Evolutionary conservation across 2,113 vertebrate species (phyloP).

Genomic region (Cnemophilus loriae): DNA sequence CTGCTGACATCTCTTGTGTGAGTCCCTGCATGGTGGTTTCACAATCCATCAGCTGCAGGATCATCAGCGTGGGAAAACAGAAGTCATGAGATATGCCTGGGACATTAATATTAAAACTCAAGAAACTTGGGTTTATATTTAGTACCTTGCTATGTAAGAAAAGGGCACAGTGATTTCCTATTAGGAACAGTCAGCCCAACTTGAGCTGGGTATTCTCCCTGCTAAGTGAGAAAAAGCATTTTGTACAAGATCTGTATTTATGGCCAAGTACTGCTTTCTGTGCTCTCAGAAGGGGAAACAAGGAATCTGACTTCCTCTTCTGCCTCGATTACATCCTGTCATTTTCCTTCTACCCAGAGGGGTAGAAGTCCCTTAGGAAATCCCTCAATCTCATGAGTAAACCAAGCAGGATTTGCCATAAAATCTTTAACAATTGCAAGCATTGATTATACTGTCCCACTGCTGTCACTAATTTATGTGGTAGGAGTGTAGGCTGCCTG

Average conservation of each 20-base stretch:
- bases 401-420: background rate
- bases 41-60: background rate
- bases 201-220: fast-evolving
- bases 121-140: background rate
- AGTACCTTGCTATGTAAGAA: background rate
- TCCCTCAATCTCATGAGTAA: background rate
- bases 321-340: background rate
- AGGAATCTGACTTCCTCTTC: background rate
- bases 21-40: background rate
- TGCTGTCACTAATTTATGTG: background rate
- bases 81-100: slow-evolving; percentile 18
- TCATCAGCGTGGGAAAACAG: slow-evolving; percentile 12
- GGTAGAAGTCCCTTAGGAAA: background rate
- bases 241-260: background rate
- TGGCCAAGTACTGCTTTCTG: background rate
- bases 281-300: background rate
- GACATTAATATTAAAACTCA: background rate
- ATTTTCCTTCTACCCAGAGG: background rate
- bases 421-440: background rate
- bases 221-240: background rate
- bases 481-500: background rate
- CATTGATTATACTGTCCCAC: background rate
- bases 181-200: background rate
- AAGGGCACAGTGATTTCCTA: background rate
- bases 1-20: slow-evolving; percentile 16